A percentile compares a stretch with the other conserved stretches of the same genome.
Conservation (phyloP, 2,888 invertebrate genomes). For the Eilema griseolum region DNA sequence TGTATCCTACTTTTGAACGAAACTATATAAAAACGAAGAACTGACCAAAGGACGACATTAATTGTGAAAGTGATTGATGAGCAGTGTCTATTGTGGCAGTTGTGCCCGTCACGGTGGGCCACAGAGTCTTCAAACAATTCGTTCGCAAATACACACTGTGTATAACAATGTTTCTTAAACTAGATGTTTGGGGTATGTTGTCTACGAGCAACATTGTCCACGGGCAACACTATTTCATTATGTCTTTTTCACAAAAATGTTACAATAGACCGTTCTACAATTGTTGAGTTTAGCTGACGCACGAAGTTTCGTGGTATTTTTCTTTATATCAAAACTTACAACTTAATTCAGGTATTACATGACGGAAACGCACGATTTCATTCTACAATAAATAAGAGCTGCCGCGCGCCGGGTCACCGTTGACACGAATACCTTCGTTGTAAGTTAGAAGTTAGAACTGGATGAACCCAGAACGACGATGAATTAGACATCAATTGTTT, state of each 20-base stretch:
- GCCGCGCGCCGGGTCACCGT: neutral
- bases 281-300: neutral
- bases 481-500: too few relatives aligned
- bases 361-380: neutral
- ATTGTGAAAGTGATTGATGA: slow-evolving; percentile 49
- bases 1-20: neutral
- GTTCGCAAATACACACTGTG: slow-evolving; percentile 18
- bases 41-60: slow-evolving; percentile 37
- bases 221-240: neutral
- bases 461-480: too few relatives aligned
- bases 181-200: slow-evolving; percentile 59
- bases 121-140: slow-evolving; percentile 59
- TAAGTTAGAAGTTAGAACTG: too few relatives aligned
- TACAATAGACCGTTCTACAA: neutral
- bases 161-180: slow-evolving; percentile 66
- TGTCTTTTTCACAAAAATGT: slow-evolving; percentile 3
- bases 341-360: neutral
- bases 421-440: too few relatives aligned
- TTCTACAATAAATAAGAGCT: neutral
- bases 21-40: slow-evolving; percentile 30
- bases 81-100: slow-evolving; percentile 32
- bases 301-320: slow-evolving; percentile 1
- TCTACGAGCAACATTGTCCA: slow-evolving; percentile 53
- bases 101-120: slow-evolving; percentile 75
- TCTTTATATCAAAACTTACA: neutral